phyloP scores from a whole-genome alignment of 2,888 invertebrate species.

The Cephalotes varians region DNA sequence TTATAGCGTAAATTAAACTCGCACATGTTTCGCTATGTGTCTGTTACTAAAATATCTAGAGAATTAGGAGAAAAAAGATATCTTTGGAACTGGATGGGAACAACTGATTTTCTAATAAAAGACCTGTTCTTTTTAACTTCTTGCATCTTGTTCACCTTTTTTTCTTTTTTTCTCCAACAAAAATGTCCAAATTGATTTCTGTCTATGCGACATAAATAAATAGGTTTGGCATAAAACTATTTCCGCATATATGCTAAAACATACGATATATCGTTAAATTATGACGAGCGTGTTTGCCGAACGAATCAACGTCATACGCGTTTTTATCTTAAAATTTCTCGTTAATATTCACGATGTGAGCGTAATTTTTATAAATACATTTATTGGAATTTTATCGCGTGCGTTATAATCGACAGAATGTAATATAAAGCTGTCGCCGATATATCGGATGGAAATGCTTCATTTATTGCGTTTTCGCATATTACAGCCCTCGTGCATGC shows the following conservation, averaged over 20 bases:
- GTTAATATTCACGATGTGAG: conserved; percentile 28
- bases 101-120: conserved; percentile 8
- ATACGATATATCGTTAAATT: conserved; percentile 7
- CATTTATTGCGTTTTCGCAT: conserved; percentile 32
- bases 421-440: conserved; percentile 37
- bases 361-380: conserved; percentile 30
- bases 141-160: no score
- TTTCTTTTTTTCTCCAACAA: no score
- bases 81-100: background rate
- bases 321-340: conserved; percentile 36
- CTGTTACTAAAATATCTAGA: conserved; percentile 15
- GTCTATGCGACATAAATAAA: background rate
- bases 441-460: background rate
- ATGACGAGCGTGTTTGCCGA: background rate
- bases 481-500: conserved; percentile 19
- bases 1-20: conserved; percentile 44
- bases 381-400: conserved; percentile 23
- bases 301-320: background rate
- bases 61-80: background rate
- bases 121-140: no score
- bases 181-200: no score
- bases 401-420: conserved; percentile 24
- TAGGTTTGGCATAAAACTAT: conserved; percentile 10
- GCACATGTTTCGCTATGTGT: background rate
- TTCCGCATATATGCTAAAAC: background rate